phyloP scores from a whole-genome alignment of 2,888 invertebrate species.

The Globia sparganii region DNA sequence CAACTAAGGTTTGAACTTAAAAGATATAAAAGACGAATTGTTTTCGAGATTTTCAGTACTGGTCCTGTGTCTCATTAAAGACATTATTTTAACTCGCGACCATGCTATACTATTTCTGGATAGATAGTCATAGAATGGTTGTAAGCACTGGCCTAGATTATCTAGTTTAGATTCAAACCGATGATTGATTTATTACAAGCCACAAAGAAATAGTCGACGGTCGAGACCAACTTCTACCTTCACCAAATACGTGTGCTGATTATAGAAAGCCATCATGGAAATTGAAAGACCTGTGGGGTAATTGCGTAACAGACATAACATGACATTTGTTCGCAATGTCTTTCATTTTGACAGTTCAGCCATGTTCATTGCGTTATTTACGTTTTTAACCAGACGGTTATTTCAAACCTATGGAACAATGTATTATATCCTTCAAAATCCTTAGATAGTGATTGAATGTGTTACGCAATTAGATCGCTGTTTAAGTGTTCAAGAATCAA shows the following conservation, averaged over 20 bases:
- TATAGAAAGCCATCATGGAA: neutral
- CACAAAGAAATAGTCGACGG: neutral
- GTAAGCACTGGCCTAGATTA: neutral
- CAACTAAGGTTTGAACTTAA: slow-evolving; percentile 14
- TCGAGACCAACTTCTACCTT: no score
- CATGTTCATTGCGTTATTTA: neutral
- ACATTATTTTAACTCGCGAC: no score
- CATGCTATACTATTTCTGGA: neutral
- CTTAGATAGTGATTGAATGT: neutral
- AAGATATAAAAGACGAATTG: neutral
- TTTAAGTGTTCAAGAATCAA: no score
- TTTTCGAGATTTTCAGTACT: neutral
- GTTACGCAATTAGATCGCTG: neutral
- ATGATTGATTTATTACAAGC: neutral
- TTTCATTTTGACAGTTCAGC: neutral
- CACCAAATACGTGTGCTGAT: neutral
- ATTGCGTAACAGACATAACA: neutral
- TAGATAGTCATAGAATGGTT: neutral
- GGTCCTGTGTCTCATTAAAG: no score
- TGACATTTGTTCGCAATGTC: neutral
- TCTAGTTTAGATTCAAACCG: neutral
- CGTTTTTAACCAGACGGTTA: neutral
- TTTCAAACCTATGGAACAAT: neutral
- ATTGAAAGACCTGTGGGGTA: neutral
- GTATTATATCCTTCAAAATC: neutral